Conservation (phyloP, 2,113 vertebrate species). For the Barnardius zonarius region DNA sequence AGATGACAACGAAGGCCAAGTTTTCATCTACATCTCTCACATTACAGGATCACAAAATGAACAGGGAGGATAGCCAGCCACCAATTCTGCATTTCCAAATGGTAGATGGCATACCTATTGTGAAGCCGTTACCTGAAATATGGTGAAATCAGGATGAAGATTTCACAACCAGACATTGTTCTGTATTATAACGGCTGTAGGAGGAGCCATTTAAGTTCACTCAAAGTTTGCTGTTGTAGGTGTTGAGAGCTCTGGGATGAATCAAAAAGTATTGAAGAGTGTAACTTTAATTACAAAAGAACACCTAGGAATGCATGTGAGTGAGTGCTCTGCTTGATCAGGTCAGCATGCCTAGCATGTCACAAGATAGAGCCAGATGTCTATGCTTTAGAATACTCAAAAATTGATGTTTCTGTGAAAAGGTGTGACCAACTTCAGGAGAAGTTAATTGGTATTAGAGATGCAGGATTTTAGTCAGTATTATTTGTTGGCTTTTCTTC, state of each 20-base stretch:
- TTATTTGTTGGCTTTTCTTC: neutral
- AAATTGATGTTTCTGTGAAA: neutral
- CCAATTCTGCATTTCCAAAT: neutral
- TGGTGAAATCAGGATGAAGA: neutral
- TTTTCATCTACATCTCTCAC: neutral
- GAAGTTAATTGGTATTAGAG: neutral
- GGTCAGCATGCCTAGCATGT: neutral
- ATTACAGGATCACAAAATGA: neutral
- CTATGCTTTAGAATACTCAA: neutral
- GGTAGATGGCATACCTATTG: neutral
- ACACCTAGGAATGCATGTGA: neutral
- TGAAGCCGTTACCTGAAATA: neutral
- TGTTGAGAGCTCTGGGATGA: neutral
- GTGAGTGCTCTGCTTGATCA: neutral
- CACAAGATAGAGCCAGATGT: neutral
- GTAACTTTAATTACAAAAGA: neutral
- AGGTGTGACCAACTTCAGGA: neutral
- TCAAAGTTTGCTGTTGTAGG: neutral
- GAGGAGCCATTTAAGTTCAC: neutral
- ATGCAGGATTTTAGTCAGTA: neutral
- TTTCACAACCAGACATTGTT: neutral
- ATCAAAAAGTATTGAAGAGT: neutral
- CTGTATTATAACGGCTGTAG: neutral
- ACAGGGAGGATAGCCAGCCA: neutral
- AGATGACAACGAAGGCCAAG: neutral